Base-by-base conservation (phyloP, 2,888 invertebrate species). In the Drosophila birchii region DNA sequence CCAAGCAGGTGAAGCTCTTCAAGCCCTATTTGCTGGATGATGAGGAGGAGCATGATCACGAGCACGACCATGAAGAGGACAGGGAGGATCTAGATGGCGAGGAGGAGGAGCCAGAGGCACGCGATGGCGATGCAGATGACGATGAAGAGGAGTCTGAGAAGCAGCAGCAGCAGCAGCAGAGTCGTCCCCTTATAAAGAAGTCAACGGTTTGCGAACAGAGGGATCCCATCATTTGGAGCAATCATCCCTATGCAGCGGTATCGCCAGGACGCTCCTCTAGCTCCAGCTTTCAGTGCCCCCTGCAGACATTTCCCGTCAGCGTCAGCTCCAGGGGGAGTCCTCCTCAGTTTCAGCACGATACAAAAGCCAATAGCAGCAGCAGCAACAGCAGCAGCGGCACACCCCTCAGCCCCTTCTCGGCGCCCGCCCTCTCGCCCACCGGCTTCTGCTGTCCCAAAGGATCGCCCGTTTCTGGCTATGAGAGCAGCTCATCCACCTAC, bases 11-110 rank as follows among this genome's bases (percentile, higher is more conserved):
- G 82, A 96, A 96, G 90, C 93, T 96, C 44, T 96, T 96, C 92
- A 95, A 96, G 90, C 96, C 96, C 36, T 96, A 96, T 91, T 93
- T 96, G 57, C 93, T 95, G 75, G 96, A 95, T 85, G 94, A 95
- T 47, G 94, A 93, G 20, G 78, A 85, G 12, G 57, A 61, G 53
- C 18, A 64, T 11, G 63, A 62, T 1, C n/a, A 26, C 3, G 55
- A 47, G 5, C 55, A 54, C 1, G 47, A 29, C 7, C 47, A 47
- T n/a, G 57, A 47, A 14, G 49, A 56, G 5, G 61, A 47, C 5
- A 32, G 32, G 9, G 57, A 71, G 12, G 67, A 64, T 5, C 11
- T 41, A 3, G 63, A 72, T 5, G 57, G 34, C n/a, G 73, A 81
- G 39, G 59, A 67, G 39, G 75, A 81, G 14, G 82, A 78, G n/a